Base-by-base conservation (phyloP, 2,113 vertebrate genomes). In the Gorsachius goisagi region DNA sequence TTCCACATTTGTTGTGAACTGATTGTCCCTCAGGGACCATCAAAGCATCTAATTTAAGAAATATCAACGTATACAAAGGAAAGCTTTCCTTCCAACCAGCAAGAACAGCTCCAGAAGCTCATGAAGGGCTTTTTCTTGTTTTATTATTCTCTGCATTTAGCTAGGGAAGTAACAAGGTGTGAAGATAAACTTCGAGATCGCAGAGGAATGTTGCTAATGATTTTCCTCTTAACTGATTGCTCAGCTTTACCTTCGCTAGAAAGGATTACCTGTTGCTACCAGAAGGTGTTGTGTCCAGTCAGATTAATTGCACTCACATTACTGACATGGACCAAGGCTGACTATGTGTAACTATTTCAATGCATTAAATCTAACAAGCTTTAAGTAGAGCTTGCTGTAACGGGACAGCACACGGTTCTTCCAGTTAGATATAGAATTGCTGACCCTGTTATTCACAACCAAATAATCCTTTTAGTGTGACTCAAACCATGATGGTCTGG, bases 211-310 rank as follows among this genome's bases (percentile, higher is more conserved):
- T 14, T 26, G 39, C 27, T 84, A 88, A 71, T 56, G 30, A 92
- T 89, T 95, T 89, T 45, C 77, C 78, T 97, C 95, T 90, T 68
- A 88, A 64, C 47, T 60, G 85, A 92, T 89, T 89, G 79, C 68
- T 95, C 69, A 75, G 79, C 64, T 92, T 87, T 90, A 95, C 93
- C 71, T 90, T 68, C 58, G 67, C 74, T 69, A 69, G 82, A 83
- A 85, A 72, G 37, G 63, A 93, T 71, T 90, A 90, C 93, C 76
- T 86, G 76, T 74, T 81, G 76, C 83, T 95, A 68, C 89, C 79
- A 93, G 78, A 88, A 94, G 90, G 74, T 75, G 72, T 94, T 68
- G 37, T 60, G 83, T 83, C 81, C 49, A 39, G 56, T 84, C 88
- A 81, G 72, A 93, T 87, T 86, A 93, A 90, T 86, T 80, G 56